Percentiles rank a stretch among this genome's conserved stretches.
Evolutionary conservation across 2,888 invertebrate genomes (phyloP).

Genomic region (Aphelenchoides bicaudatus): DNA sequence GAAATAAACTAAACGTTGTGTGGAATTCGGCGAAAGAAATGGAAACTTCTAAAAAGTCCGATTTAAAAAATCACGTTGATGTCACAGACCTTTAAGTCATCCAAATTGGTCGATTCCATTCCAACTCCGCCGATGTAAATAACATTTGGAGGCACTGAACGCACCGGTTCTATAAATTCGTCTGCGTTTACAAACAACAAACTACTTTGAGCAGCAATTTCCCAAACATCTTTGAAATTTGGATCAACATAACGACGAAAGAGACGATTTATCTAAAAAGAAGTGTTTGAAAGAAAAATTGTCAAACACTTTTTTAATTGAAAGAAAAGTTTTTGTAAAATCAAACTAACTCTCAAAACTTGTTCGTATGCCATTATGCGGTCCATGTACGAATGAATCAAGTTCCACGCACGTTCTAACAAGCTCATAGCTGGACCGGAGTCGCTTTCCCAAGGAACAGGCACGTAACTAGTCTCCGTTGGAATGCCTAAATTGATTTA

Average conservation of each 20-base stretch:
- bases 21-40: constrained; percentile 19
- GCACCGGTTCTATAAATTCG: constrained; percentile 40
- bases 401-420: constrained; percentile 43
- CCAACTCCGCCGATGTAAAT: constrained; percentile 34
- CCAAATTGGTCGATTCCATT: constrained; percentile 17
- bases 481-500: constrained; percentile 43
- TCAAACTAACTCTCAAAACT: not conserved
- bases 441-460: constrained; percentile 46
- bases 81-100: not conserved
- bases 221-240: constrained; percentile 46
- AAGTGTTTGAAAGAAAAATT: not conserved
- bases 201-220: constrained; percentile 38
- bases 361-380: constrained; percentile 4
- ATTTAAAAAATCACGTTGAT: constrained; percentile 6
- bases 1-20: constrained; percentile 24
- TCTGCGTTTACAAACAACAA: constrained; percentile 36
- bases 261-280: constrained; percentile 26
- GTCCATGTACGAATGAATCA: constrained; percentile 19
- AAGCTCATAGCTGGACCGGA: constrained; percentile 49
- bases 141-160: constrained; percentile 35
- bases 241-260: constrained; percentile 31
- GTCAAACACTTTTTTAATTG: too few relatives aligned
- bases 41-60: not conserved
- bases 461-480: constrained; percentile 46
- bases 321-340: too few relatives aligned